A percentile compares a stretch with the other conserved stretches of the same genome.
phyloP scores from a whole-genome alignment of 2,797 vertebrate species.

The Leuciscus waleckii region DNA sequence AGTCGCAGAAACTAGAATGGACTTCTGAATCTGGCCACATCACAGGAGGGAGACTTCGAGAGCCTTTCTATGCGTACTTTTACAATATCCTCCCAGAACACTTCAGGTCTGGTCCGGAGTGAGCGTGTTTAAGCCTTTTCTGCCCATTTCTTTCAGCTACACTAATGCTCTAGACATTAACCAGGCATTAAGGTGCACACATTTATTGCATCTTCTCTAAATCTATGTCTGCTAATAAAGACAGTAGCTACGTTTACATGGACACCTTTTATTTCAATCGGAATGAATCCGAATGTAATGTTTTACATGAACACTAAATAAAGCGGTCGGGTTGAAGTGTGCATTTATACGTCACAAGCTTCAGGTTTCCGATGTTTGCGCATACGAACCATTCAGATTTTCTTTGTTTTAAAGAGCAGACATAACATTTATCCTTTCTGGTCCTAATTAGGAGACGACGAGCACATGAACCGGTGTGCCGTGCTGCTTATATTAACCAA shows the following conservation, averaged over 20 bases:
- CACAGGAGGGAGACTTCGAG: background rate
- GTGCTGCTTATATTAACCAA: background rate
- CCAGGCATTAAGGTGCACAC: background rate
- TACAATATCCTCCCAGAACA: background rate
- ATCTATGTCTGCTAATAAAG: background rate
- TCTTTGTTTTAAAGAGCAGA: background rate
- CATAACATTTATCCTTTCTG: background rate
- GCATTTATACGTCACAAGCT: too few species aligned
- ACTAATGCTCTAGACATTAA: background rate
- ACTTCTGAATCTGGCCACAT: background rate
- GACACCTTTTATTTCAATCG: background rate
- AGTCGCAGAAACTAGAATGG: background rate
- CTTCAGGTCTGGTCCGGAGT: background rate
- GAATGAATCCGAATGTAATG: background rate
- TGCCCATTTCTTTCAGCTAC: background rate
- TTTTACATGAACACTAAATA: background rate
- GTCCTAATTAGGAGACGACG: background rate
- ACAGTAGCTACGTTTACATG: background rate
- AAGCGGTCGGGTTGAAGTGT: too few species aligned
- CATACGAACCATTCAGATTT: background rate
- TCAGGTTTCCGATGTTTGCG: background rate
- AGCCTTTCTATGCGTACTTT: background rate
- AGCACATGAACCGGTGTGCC: background rate
- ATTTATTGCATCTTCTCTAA: background rate
- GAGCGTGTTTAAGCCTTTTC: background rate